phyloP scores from a whole-genome alignment of 2,113 vertebrate species.

The Ictidomys tridecemlineatus region DNA sequence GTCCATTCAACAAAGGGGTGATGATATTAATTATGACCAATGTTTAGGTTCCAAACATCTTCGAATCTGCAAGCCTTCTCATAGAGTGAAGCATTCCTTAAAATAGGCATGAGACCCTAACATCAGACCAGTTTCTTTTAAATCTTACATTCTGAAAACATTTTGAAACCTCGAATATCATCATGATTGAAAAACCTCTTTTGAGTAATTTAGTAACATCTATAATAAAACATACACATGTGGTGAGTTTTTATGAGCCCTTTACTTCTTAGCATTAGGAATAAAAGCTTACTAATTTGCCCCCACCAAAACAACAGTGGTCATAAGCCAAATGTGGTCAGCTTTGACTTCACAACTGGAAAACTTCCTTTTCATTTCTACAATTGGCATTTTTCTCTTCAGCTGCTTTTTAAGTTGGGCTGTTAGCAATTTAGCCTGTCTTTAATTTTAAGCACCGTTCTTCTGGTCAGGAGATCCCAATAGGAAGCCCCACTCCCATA shows the following conservation, averaged over 20 bases:
- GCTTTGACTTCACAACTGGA: slow-evolving; percentile 65
- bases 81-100: slow-evolving; percentile 8
- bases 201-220: slow-evolving; percentile 42
- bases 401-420: slow-evolving; percentile 72
- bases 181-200: slow-evolving; percentile 27
- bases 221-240: background rate
- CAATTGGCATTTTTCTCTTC: slow-evolving; percentile 67
- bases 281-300: slow-evolving; percentile 62
- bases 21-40: background rate
- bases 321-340: slow-evolving; percentile 46
- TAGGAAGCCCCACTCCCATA: slow-evolving; percentile 65
- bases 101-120: background rate
- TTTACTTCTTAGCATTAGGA: slow-evolving; percentile 54
- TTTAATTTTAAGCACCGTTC: slow-evolving; percentile 81
- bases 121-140: background rate
- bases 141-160: background rate
- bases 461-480: slow-evolving; percentile 56
- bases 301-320: background rate
- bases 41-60: background rate
- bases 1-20: background rate
- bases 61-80: slow-evolving; percentile 9
- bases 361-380: slow-evolving; percentile 65
- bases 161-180: slow-evolving; percentile 54
- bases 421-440: slow-evolving; percentile 75
- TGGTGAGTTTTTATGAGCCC: background rate